These are phyloP conservation scores for Dasypus novemcinctus DNA, from an alignment of 2,113 vertebrate species.

Conservation along the genomic window DNA sequence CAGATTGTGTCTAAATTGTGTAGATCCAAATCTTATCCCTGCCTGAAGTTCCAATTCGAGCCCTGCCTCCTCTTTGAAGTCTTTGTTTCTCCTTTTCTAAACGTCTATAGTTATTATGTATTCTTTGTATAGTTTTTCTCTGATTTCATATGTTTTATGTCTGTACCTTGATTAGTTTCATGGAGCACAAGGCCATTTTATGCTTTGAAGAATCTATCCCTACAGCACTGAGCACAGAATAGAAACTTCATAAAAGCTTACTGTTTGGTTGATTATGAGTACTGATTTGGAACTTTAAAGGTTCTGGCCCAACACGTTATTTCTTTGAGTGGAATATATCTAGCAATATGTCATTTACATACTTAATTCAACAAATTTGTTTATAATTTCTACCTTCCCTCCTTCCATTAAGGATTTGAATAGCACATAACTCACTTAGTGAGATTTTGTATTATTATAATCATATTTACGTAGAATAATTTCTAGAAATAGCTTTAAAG, in stretches of 20 bases:
- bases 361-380: conserved; percentile 41
- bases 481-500: conserved; percentile 32
- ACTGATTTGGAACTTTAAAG: not conserved
- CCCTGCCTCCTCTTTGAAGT: not conserved
- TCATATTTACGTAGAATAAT: not conserved
- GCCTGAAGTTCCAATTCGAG: not conserved
- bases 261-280: not conserved
- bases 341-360: conserved; percentile 9
- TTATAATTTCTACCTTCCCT: not conserved
- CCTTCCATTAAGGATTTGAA: conserved; percentile 19
- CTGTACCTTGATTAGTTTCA: not conserved
- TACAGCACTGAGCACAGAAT: not conserved
- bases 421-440: not conserved
- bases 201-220: not conserved
- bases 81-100: not conserved
- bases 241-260: not conserved
- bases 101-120: not conserved
- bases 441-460: not conserved
- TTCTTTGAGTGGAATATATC: conserved; percentile 4
- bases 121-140: not conserved
- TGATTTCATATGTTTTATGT: not conserved
- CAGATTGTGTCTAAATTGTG: not conserved
- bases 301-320: not conserved
- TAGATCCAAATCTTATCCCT: not conserved
- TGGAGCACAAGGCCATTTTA: not conserved